Evolutionary conservation across 1,140 invertebrate genomes (phyloP), one percentile per base, ranked within the genome.

Genomic region (Nilaparvata lugens): DNA sequence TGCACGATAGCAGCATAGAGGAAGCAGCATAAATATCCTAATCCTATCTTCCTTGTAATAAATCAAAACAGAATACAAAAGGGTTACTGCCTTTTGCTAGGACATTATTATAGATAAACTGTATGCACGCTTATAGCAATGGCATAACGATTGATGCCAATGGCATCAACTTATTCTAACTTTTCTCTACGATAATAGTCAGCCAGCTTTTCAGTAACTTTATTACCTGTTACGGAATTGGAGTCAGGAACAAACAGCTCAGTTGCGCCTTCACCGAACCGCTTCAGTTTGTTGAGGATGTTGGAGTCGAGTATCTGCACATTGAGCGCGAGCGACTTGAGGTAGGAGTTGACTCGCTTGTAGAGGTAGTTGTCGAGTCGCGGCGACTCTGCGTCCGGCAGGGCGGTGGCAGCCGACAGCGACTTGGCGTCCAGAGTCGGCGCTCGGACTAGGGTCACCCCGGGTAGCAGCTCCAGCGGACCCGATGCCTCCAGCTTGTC

Each of bases 251-350:
- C 45, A 6, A 48, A 18, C 45, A 48, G 21, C 18, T 48, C 45
- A 48, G 21, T 48, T 5, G 45, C 45, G 9, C 45, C 45, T 16
- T 48, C 4, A 5, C 45, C 45, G 11, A 48, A 48, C 16, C 31
- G 18, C 6, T 43, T 31, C 23, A 48, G 43, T 5, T 19, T 52
- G 40, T 59, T 59, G 56, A 58, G 14, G 1, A 45, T 13, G 18
- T 18, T 38, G 6, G 35, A 28, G 18, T 59, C 57, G n/a, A 59
- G 21, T 2, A 90, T 73, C 64, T 83, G 85, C 25, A 91, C 78
- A 43, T 83, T 86, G 52, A 91, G 76, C 0, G 85, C 81, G 62
- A 89, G 86, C 7, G 80, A 83, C 67, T 83, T 84, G 21, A 91
- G 72, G 55, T 88, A 88, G 60, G 75, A 82, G 23, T 81, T 81